Evolutionary conservation across 2,113 vertebrate genomes (phyloP).

Genomic region (Desmodus rotundus): DNA sequence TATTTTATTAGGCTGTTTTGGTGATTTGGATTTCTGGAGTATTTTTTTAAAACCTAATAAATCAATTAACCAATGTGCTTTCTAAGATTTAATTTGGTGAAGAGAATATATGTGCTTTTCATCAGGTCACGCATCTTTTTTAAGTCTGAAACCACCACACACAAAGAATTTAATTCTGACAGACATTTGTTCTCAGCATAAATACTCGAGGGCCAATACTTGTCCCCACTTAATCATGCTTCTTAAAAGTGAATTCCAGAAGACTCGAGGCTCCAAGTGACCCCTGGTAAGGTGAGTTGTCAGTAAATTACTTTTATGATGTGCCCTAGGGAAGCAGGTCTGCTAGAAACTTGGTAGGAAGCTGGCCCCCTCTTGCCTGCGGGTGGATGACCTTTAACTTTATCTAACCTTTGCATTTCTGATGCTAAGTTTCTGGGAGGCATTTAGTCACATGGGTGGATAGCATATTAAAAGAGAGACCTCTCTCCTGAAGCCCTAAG

Average conservation of each 20-base stretch:
- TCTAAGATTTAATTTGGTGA: conserved; percentile 81
- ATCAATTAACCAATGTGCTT: conserved; percentile 80
- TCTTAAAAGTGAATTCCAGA: conserved; percentile 77
- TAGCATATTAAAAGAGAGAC: conserved; percentile 1
- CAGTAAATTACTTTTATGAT: conserved; percentile 77
- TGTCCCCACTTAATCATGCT: conserved; percentile 72
- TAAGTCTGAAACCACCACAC: conserved; percentile 68
- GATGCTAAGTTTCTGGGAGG: conserved; percentile 52
- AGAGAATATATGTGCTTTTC: conserved; percentile 79
- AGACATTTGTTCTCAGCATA: conserved; percentile 71
- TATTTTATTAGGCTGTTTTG: conserved; percentile 66
- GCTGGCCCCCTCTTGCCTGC: conserved; percentile 46
- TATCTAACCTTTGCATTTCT: conserved; percentile 64
- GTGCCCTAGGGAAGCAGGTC: conserved; percentile 56
- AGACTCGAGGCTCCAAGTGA: conserved; percentile 64
- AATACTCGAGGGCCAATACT: conserved; percentile 65
- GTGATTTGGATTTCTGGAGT: conserved; percentile 72
- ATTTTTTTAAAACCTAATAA: conserved; percentile 78
- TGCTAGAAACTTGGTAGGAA: conserved; percentile 46
- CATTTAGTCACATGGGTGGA: conserved; percentile 27
- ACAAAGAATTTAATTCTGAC: conserved; percentile 74
- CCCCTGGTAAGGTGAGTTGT: conserved; percentile 75
- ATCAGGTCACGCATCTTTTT: conserved; percentile 76
- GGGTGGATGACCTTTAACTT: conserved; percentile 62
- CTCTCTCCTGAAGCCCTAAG: background rate